Evolutionary conservation across 2,888 invertebrate species (phyloP).

Genomic region (Tridacna crocea): DNA sequence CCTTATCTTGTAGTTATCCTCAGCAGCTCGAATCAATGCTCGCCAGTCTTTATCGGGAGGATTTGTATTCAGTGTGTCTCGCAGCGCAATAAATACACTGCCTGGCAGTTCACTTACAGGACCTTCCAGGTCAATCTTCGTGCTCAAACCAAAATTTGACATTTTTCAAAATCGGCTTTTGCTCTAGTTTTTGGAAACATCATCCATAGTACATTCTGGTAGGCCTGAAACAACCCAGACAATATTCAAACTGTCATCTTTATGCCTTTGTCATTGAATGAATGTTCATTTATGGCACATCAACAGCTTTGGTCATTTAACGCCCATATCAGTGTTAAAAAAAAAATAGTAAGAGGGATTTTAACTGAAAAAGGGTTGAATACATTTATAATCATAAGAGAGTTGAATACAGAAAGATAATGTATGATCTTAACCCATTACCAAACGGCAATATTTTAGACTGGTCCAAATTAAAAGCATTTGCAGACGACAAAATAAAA

Average conservation of each 20-base stretch:
- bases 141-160: slow-evolving; percentile 44
- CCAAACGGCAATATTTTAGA: too few relatives aligned
- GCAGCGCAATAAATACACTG: slow-evolving; percentile 57
- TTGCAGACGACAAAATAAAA: too few relatives aligned
- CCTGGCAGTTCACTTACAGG: slow-evolving; percentile 64
- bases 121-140: slow-evolving; percentile 46
- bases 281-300: too few relatives aligned
- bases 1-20: slow-evolving; percentile 45
- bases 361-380: too few relatives aligned
- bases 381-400: too few relatives aligned
- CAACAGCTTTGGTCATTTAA: neutral
- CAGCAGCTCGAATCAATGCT: slow-evolving; percentile 51
- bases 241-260: too few relatives aligned
- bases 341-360: neutral
- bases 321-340: neutral
- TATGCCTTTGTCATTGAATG: too few relatives aligned
- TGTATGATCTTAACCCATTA: too few relatives aligned
- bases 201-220: neutral
- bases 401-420: too few relatives aligned
- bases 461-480: too few relatives aligned
- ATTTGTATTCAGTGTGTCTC: slow-evolving; percentile 63
- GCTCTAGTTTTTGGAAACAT: neutral
- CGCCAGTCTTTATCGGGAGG: slow-evolving; percentile 72
- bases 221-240: too few relatives aligned
- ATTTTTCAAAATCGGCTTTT: neutral